These are phyloP conservation scores for Enteromius anoplus DNA, from an alignment of 2,797 vertebrate genomes.

Conservation along the genomic window DNA sequence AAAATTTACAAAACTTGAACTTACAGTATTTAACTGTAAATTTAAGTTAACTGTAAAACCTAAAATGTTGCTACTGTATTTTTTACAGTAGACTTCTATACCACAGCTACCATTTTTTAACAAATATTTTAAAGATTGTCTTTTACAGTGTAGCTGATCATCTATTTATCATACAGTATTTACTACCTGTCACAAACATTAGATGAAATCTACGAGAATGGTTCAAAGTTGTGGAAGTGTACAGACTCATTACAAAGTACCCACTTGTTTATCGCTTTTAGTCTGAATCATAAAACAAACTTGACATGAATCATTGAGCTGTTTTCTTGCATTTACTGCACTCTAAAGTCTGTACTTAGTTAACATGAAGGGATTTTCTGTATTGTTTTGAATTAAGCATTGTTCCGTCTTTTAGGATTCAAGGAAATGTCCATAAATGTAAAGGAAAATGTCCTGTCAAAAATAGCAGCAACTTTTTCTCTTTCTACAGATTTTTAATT, in stretches of 20 bases:
- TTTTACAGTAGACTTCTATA: too few relatives aligned
- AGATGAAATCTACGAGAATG: neutral
- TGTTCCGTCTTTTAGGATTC: neutral
- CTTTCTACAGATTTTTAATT: neutral
- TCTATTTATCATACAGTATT: neutral
- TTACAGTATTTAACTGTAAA: too few relatives aligned
- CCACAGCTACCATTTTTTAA: too few relatives aligned
- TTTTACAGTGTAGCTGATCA: neutral
- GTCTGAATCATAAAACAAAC: neutral
- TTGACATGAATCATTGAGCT: neutral
- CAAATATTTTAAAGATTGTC: too few relatives aligned
- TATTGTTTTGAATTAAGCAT: neutral
- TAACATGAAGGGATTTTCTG: neutral
- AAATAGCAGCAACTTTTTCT: neutral
- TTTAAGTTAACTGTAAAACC: too few relatives aligned
- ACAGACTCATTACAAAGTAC: neutral
- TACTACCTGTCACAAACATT: neutral
- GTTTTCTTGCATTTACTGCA: neutral
- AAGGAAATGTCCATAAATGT: neutral
- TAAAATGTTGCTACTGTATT: too few relatives aligned
- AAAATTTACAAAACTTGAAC: too few relatives aligned
- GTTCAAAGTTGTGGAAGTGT: neutral
- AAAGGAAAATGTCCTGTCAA: neutral
- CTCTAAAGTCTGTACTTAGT: neutral
- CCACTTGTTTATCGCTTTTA: neutral